phyloP scores from a whole-genome alignment of 2,113 vertebrate genomes.

The Paedocypris sp. region DNA sequence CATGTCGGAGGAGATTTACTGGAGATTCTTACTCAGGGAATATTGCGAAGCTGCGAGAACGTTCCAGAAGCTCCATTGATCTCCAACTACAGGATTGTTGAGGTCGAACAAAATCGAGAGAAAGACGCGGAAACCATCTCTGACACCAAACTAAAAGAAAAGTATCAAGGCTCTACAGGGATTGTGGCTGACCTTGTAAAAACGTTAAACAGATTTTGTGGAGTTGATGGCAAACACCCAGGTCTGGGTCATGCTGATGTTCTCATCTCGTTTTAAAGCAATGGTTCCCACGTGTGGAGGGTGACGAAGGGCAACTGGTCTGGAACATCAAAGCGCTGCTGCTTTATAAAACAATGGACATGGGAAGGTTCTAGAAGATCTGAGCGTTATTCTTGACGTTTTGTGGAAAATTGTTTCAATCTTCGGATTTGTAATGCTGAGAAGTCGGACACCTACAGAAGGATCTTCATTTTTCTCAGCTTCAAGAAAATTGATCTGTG shows the following conservation, averaged over 20 bases:
- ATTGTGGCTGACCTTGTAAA: not conserved
- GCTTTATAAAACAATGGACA: not conserved
- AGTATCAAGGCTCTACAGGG: not conserved
- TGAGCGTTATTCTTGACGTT: not conserved
- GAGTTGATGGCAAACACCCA: not conserved
- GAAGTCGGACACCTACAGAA: not conserved
- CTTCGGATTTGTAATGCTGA: not conserved
- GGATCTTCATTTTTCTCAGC: no score
- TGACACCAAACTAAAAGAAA: no score
- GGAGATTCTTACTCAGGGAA: slow-evolving; percentile 7
- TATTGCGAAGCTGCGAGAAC: slow-evolving; percentile 23
- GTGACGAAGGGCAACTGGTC: not conserved
- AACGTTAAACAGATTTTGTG: not conserved
- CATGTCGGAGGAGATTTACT: slow-evolving; percentile 26
- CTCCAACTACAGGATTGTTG: not conserved
- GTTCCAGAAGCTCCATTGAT: slow-evolving; percentile 3
- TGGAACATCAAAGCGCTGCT: not conserved
- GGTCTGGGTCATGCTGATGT: not conserved
- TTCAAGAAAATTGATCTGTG: no score
- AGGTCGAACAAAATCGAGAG: no score
- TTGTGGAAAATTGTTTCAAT: not conserved
- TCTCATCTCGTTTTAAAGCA: slow-evolving; percentile 7
- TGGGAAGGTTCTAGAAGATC: not conserved
- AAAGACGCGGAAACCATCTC: no score
- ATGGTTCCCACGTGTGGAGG: slow-evolving; percentile 5